Percentiles rank a stretch among this genome's conserved stretches.
These are phyloP conservation scores for Ephestia elutella DNA, from an alignment of 1,140 invertebrate species.

Conservation along the genomic window DNA sequence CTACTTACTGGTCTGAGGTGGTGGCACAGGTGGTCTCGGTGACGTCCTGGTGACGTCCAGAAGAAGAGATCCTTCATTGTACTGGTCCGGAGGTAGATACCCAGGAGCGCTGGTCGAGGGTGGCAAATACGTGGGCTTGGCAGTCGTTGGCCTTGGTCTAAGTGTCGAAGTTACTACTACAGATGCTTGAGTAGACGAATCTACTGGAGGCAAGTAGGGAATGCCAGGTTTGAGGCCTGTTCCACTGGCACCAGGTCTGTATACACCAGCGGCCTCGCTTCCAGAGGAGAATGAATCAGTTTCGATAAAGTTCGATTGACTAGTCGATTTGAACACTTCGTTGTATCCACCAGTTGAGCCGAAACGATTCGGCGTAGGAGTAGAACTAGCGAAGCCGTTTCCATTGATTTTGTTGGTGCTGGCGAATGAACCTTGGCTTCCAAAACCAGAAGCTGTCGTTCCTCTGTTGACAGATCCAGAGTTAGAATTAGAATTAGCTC, in stretches of 20 bases:
- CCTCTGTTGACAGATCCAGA: slow-evolving; percentile 8
- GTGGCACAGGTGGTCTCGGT: slow-evolving; percentile 14
- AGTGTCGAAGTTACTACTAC: slow-evolving; percentile 20
- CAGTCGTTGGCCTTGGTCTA: slow-evolving; percentile 31
- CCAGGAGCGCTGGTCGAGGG: slow-evolving; percentile 58
- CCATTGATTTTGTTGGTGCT: slow-evolving; percentile 23
- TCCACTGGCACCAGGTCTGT: slow-evolving; percentile 43
- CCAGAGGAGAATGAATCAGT: slow-evolving; percentile 53
- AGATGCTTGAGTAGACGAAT: slow-evolving; percentile 30
- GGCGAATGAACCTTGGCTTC: slow-evolving; percentile 9
- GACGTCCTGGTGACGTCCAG: slow-evolving; percentile 9
- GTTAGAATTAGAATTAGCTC: neutral
- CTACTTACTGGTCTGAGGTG: slow-evolving; percentile 37
- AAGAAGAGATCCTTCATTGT: neutral
- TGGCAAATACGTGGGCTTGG: slow-evolving; percentile 39
- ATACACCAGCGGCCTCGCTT: slow-evolving; percentile 38
- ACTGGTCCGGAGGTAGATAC: slow-evolving; percentile 57
- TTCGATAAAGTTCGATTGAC: slow-evolving; percentile 50
- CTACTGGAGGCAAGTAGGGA: slow-evolving; percentile 66
- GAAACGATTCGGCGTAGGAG: slow-evolving; percentile 26
- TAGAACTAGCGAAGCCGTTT: slow-evolving; percentile 26
- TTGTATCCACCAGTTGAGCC: slow-evolving; percentile 18
- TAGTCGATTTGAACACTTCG: slow-evolving; percentile 33
- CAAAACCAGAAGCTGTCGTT: slow-evolving; percentile 6
- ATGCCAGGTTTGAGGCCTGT: slow-evolving; percentile 56